Evolutionary conservation across 2,888 invertebrate genomes (phyloP), one percentile per base, ranked within the genome.

Genomic region (Nesidiocoris tenuis): DNA sequence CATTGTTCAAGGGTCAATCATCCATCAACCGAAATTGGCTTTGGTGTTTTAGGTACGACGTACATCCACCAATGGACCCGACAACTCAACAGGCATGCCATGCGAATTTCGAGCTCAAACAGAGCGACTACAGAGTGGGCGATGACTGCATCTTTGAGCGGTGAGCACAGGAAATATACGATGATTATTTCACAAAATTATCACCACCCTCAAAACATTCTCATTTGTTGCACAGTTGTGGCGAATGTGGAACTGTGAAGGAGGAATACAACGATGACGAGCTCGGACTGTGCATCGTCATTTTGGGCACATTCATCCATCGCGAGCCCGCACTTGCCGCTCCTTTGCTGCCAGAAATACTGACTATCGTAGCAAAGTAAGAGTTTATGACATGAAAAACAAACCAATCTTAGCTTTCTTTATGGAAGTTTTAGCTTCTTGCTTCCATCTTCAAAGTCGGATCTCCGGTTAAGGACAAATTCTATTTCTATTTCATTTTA

Each of bases 261-360:
- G 96, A 97, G 83, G 92, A 95, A 83, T 98, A 97, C 84, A 96
- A 95, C 79, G 98, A 99, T 83, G 98, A 99, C 83, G 98, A 98
- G 83, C 87, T 98, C 76, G 96, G 96, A 0, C 87, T 98, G 74
- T 92, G 96, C 81, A 93, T 99, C 80, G 94, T 98, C 65, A 93
- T 93, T 78, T 85, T 99, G 79, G 95, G 95, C 24, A 98, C 98
- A 0, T 98, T 96, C 84, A 94, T 99, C 79, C 97, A 98, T 82
- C 88, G 98, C 21, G 98, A 98, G 84, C 97, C 98, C 0, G 90
- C 92, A 1, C 87, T 94, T 80, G 98, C 98, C n/a, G 98, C 98
- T 1, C 93, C 95, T 0, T 87, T 96, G 82, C 85, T 99, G 78
- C 96, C 98, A 0, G 94, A 96, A 81, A 92, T 98, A 80, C 86